Conservation (phyloP, 2,888 invertebrate species). For the Cybosia mesomella region DNA sequence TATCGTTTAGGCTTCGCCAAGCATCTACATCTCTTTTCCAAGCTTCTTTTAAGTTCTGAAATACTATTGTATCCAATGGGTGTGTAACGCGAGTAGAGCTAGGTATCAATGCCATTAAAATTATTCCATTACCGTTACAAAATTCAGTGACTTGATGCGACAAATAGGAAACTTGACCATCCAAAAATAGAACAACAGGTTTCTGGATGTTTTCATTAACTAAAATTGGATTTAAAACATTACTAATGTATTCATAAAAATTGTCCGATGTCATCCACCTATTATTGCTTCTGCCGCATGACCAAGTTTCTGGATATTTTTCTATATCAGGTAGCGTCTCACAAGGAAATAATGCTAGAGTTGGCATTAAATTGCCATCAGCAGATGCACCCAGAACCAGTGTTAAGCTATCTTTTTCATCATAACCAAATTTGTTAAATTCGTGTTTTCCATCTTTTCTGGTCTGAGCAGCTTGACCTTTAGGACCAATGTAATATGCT, state of each 20-base stretch:
- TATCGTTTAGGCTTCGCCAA: conserved; percentile 13
- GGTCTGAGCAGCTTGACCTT: conserved; percentile 17
- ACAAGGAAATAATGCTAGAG: conserved; percentile 24
- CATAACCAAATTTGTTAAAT: conserved; percentile 16
- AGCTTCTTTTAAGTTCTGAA: conserved; percentile 24
- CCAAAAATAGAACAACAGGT: conserved; percentile 24
- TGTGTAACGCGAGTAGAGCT: conserved; percentile 19
- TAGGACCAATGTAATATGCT: conserved; percentile 22
- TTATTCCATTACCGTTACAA: conserved; percentile 26
- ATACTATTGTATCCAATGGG: conserved; percentile 21
- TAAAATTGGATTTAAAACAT: conserved; percentile 21
- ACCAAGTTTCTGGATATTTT: conserved; percentile 26
- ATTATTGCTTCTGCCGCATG: conserved; percentile 22
- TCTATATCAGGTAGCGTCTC: conserved; percentile 22
- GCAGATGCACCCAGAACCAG: conserved; percentile 23
- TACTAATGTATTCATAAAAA: conserved; percentile 26
- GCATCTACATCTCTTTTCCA: conserved; percentile 15
- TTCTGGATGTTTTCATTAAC: conserved; percentile 18
- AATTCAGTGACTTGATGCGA: conserved; percentile 23
- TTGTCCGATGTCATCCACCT: conserved; percentile 30
- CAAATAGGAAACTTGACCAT: conserved; percentile 25
- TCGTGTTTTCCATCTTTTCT: conserved; percentile 18
- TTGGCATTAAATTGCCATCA: conserved; percentile 27
- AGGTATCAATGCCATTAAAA: conserved; percentile 26
- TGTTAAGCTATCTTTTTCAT: conserved; percentile 25